A percentile compares a stretch with the other conserved stretches of the same genome.
Conservation (phyloP, 2,113 vertebrate genomes). For the Odocoileus virginianus region DNA sequence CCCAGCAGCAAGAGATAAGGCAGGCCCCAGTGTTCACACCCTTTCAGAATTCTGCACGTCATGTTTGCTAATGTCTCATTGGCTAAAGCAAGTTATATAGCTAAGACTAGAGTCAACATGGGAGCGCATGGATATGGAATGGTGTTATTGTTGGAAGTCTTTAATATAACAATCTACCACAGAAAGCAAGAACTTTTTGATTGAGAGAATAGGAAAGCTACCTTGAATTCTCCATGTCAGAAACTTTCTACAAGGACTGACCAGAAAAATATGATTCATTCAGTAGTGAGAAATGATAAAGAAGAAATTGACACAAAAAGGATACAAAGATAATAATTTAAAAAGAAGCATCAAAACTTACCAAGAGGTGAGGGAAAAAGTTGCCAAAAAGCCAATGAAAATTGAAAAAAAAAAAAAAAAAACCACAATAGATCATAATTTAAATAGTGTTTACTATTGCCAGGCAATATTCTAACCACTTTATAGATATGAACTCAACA, state of each 20-base stretch:
- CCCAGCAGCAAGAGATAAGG: neutral
- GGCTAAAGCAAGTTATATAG: neutral
- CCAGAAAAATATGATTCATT: neutral
- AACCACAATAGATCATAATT: neutral
- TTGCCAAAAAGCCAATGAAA: neutral
- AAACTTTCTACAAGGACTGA: slow-evolving; percentile 6
- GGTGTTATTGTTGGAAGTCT: neutral
- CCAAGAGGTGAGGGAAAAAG: neutral
- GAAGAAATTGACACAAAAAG: neutral
- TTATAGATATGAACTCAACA: neutral
- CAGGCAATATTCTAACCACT: neutral
- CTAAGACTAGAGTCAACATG: neutral
- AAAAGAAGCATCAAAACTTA: neutral
- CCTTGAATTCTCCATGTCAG: neutral
- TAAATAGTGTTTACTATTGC: neutral
- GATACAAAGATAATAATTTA: neutral
- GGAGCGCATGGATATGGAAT: neutral
- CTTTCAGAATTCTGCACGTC: neutral
- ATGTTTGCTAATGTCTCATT: neutral
- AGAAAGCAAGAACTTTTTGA: neutral
- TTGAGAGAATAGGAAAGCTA: neutral
- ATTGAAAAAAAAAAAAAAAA: neutral
- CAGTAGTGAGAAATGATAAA: neutral
- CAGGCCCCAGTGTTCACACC: neutral
- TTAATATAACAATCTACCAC: neutral